phyloP scores from a whole-genome alignment of 2,797 vertebrate species.

The Falco naumanni region DNA sequence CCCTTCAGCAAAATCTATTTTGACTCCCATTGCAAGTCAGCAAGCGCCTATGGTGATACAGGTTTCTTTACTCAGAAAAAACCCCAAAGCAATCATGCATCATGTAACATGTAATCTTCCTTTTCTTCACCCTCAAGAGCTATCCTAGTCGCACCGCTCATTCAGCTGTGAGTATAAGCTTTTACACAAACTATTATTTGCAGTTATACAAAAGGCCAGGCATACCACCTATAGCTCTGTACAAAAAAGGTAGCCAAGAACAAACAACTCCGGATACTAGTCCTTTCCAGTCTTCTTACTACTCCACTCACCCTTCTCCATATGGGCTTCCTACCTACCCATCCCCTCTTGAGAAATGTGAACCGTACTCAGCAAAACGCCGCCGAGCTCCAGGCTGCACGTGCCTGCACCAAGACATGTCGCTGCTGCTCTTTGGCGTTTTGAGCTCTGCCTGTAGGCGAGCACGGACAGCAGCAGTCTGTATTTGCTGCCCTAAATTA shows the following conservation, averaged over 20 bases:
- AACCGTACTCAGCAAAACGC: not conserved
- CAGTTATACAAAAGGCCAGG: not conserved
- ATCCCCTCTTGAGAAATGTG: not conserved
- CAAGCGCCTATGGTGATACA: not conserved
- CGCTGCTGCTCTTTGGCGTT: not conserved
- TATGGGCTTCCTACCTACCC: not conserved
- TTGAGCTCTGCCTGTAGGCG: not conserved
- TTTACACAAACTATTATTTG: not conserved
- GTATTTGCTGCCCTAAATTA: not conserved
- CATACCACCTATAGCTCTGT: not conserved
- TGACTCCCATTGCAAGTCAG: not conserved
- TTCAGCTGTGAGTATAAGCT: not conserved
- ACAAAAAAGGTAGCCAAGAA: not conserved
- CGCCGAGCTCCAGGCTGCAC: not conserved
- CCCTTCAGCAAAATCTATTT: not conserved
- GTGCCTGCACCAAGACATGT: not conserved
- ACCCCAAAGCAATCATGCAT: not conserved
- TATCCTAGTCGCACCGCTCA: not conserved
- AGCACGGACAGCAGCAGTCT: not conserved
- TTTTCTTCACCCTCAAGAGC: not conserved
- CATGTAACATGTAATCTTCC: not conserved
- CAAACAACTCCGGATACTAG: not conserved
- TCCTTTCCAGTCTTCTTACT: not conserved
- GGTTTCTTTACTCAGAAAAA: not conserved
- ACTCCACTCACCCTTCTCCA: not conserved